phyloP scores from a whole-genome alignment of 2,113 vertebrate species.

The Cebus imitator region DNA sequence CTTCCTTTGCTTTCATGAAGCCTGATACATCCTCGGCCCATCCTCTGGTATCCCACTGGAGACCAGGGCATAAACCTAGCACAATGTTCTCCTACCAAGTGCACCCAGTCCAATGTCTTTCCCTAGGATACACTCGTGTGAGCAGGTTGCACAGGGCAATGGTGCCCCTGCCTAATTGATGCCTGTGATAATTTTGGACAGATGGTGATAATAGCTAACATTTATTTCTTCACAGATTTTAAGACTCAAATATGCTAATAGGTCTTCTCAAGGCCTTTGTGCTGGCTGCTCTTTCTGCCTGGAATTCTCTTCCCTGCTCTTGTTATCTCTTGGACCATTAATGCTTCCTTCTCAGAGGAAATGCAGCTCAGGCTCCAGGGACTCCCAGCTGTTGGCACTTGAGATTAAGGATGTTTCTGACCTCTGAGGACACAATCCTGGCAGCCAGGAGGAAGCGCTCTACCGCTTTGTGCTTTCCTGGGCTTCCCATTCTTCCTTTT shows the following conservation, averaged over 20 bases:
- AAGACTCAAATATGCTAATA: background rate
- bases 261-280: background rate
- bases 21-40: background rate
- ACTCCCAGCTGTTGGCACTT: background rate
- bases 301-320: background rate
- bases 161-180: background rate
- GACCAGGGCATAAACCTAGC: background rate
- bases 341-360: background rate
- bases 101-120: background rate
- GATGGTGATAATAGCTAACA: background rate
- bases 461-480: background rate
- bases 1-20: background rate
- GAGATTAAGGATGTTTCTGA: background rate
- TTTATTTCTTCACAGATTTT: background rate
- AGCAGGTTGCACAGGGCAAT: background rate
- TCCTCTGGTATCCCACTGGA: background rate
- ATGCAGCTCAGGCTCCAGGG: background rate
- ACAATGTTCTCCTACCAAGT: background rate
- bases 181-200: background rate
- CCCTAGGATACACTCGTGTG: background rate
- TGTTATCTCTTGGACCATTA: background rate
- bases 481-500: background rate
- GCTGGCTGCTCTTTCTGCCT: background rate
- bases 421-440: background rate
- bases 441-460: background rate